Conservation (phyloP, 2,113 vertebrate species). For the Heterocephalus glaber region DNA sequence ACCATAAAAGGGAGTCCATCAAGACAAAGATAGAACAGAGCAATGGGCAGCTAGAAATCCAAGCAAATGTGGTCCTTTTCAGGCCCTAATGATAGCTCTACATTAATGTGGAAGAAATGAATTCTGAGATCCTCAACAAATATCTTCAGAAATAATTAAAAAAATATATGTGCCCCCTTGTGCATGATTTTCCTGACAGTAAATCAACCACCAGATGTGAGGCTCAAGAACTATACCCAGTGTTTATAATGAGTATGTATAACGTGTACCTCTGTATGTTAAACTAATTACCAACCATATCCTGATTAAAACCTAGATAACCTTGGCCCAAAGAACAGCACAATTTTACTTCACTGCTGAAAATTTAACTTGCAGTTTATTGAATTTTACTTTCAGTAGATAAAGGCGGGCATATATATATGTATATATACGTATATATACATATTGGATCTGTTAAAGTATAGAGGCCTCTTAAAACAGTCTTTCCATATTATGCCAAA, state of each 20-base stretch:
- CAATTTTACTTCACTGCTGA: neutral
- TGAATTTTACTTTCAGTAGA: neutral
- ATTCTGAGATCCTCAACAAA: slow-evolving; percentile 34
- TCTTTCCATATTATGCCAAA: neutral
- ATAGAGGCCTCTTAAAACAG: neutral
- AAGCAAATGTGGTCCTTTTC: neutral
- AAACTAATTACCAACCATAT: slow-evolving; percentile 36
- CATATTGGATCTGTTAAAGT: neutral
- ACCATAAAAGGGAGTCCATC: neutral
- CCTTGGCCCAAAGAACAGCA: neutral
- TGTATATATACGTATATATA: too few relatives aligned
- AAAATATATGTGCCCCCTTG: slow-evolving; percentile 12
- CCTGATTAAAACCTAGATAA: neutral
- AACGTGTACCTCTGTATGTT: neutral
- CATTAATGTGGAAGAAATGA: slow-evolving; percentile 24
- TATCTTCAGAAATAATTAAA: neutral
- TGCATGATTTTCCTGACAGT: neutral
- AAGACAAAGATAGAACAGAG: neutral
- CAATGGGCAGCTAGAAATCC: neutral
- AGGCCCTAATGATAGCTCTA: neutral
- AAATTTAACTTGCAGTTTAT: neutral
- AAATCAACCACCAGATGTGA: slow-evolving; percentile 21
- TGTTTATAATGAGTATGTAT: slow-evolving; percentile 33
- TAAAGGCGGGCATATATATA: neutral
- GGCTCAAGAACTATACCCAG: slow-evolving; percentile 35